Evolutionary conservation across 2,113 vertebrate species (phyloP).

Genomic region (Cottus gobio): DNA sequence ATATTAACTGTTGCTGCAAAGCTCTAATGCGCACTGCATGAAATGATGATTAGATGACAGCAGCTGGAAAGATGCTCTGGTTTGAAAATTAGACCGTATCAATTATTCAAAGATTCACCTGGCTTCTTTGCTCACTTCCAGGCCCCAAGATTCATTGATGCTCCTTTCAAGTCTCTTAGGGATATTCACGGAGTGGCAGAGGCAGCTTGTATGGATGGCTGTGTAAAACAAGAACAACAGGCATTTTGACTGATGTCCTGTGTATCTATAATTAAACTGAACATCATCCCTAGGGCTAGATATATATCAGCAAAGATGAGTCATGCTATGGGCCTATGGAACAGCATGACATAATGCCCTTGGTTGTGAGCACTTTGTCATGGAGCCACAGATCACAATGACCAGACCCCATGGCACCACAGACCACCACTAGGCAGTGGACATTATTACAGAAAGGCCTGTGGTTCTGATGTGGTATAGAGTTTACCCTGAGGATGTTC

Average conservation of each 20-base stretch:
- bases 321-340: slow-evolving; percentile 56
- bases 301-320: slow-evolving; percentile 69
- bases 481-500: slow-evolving; percentile 56
- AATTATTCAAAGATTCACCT: slow-evolving; percentile 71
- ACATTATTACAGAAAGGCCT: slow-evolving; percentile 68
- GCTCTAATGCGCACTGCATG: slow-evolving; percentile 47
- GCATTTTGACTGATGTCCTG: slow-evolving; percentile 67
- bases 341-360: slow-evolving; percentile 70
- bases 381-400: slow-evolving; percentile 61
- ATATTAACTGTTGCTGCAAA: slow-evolving; percentile 47
- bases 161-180: slow-evolving; percentile 40
- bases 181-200: slow-evolving; percentile 32
- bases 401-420: slow-evolving; percentile 65
- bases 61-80: slow-evolving; percentile 45
- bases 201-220: slow-evolving; percentile 43
- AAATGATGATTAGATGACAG: slow-evolving; percentile 67
- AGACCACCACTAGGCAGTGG: slow-evolving; percentile 69
- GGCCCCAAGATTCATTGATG: slow-evolving; percentile 24
- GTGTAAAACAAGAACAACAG: slow-evolving; percentile 74
- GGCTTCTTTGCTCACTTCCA: slow-evolving; percentile 53
- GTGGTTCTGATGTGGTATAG: slow-evolving; percentile 62
- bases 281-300: slow-evolving; percentile 64
- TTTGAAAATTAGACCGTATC: slow-evolving; percentile 65
- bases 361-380: slow-evolving; percentile 64
- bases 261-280: slow-evolving; percentile 75